These are phyloP conservation scores for Axis porcinus DNA, from an alignment of 2,113 vertebrate species.

Conservation along the genomic window DNA sequence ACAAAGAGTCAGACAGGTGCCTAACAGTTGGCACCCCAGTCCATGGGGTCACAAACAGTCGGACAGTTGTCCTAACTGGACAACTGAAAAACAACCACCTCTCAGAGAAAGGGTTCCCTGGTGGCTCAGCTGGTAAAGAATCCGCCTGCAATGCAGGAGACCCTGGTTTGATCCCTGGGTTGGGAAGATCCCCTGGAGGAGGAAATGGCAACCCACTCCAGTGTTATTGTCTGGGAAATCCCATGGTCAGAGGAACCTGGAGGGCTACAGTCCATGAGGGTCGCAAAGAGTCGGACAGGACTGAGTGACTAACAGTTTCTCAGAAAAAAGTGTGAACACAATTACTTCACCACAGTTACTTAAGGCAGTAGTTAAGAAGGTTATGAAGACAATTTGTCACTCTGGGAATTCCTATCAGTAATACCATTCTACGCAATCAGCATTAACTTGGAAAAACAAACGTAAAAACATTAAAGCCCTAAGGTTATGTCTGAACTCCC, in stretches of 20 bases:
- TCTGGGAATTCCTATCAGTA: not conserved
- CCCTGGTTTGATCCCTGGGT: too few relatives aligned
- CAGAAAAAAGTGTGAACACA: not conserved
- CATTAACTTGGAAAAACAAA: not conserved
- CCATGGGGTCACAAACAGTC: too few relatives aligned
- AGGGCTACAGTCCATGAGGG: too few relatives aligned
- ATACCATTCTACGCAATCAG: not conserved
- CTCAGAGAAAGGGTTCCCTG: not conserved
- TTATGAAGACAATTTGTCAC: not conserved
- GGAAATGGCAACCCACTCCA: too few relatives aligned
- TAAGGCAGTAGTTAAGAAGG: not conserved
- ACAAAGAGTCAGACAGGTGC: fast-evolving
- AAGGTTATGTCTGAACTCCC: not conserved
- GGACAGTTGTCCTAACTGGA: not conserved
- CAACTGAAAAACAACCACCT: not conserved
- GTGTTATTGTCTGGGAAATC: too few relatives aligned
- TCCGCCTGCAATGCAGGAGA: not conserved
- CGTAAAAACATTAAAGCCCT: fast-evolving
- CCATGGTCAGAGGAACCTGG: too few relatives aligned
- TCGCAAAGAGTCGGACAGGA: too few relatives aligned
- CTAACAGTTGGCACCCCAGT: too few relatives aligned
- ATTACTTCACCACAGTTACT: not conserved
- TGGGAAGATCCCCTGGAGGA: too few relatives aligned
- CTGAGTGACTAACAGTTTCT: too few relatives aligned
- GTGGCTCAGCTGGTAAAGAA: not conserved